Base-by-base conservation (phyloP, 2,113 vertebrate species). In the Myotis brandtii region DNA sequence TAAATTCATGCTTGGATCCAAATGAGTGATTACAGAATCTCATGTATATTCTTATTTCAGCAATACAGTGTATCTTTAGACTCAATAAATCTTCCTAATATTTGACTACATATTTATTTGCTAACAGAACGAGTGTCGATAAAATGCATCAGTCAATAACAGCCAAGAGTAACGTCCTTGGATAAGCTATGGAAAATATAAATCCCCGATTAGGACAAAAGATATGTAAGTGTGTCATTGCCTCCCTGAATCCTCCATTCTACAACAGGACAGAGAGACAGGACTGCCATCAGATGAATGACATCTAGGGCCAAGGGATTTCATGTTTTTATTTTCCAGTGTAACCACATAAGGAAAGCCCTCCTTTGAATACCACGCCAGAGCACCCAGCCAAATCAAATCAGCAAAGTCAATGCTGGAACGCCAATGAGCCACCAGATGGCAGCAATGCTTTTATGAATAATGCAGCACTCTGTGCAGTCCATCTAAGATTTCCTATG, bases 371-470 rank as follows among this genome's bases (percentile, higher is more conserved):
- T 82, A 86, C 34, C 37, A 89, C 37, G 16, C 84, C 75, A 32
- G 88, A 97, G 48, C 77, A 54, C 81, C 50, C 75, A 81, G 70
- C 86, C 86, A 96, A 95, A 95, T 69, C n/a, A n/a, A 89, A 86
- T 82, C 64, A 89, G 72, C 23, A 27, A 94, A 96, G 88, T 83
- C 48, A 12, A 34, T 97, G 97, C 92, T 95, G 93, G 89, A 96
- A 97, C 95, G 4, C 84, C 76, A 2, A 96, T 70, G 79, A 95
- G 98, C 98, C 99, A 99, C 99, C 98, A 99, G 99, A 99, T 98
- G 99, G 99, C 99, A 99, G 99, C 98, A 99, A 98, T 97, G 98
- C 98, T 98, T 98, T 98, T 98, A 98, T 98, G 98, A 98, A 98
- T 98, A 98, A 98, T 98, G 97, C 97, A 98, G 97, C 82, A 96